Evolutionary conservation across 2,797 vertebrate species (phyloP), one percentile per base, ranked within the genome.

Genomic region (Passerculus sandwichensis): DNA sequence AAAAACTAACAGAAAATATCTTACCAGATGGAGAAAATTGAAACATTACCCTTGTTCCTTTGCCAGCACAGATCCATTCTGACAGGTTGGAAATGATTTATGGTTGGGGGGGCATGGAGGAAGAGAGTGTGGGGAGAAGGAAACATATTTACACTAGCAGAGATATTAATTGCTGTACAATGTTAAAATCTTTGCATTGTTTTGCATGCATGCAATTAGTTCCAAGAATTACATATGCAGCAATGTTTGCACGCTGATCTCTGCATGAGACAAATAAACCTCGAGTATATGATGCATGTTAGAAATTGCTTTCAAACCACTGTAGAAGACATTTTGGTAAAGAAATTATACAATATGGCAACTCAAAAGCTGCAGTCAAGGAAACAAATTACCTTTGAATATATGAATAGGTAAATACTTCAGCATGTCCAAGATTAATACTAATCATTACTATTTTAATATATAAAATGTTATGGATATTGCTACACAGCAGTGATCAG

Each of bases 21-120:
- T 97, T 97, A 97, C 96, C 98, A 98, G 98, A 98, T 98, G 98
- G 97, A 98, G 97, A 97, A 98, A 97, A 98, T 78, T 97, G 97
- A 98, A 98, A 98, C 96, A 97, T 97, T 97, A 97, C 88, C 97
- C 97, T 97, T 97, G 96, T 97, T 98, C 97, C 97, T 97, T 97
- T 97, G 98, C 98, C 98, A 98, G 96, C 96, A 95, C 93, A 97
- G 97, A 98, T 98, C 97, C 97, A 97, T 97, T 97, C 97, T 98
- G 98, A 98, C 97, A 98, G 96, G 97, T 96, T 98, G 96, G 97
- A 97, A 98, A 97, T 97, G 97, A 98, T 98, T 98, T 98, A 98
- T 97, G 96, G 72, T 30, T 60, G 72, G 34, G 82, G 76, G 93
- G 86, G 81, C 59, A 94, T 5, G 13, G 51, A 91, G 23, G 80